Evolutionary conservation across 37 sponge, comb jelly and placozoan species (phyloP).

Genomic region (Crambe crambe): DNA sequence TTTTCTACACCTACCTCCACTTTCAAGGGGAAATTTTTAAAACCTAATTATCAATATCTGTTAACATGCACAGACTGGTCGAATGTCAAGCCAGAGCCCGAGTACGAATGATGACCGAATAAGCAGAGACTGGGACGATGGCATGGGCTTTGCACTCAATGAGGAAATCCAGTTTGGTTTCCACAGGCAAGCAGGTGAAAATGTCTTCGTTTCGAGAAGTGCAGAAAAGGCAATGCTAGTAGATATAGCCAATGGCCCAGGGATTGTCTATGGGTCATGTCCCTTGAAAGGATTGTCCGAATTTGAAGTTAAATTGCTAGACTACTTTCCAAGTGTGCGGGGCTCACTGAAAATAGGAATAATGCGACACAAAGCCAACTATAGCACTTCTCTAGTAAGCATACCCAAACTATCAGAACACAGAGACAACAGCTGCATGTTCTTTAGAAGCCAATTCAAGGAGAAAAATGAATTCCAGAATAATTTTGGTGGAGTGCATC

Average conservation of each 20-base stretch:
- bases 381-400: not conserved
- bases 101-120: not conserved
- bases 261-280: not conserved
- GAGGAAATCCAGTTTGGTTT: not conserved
- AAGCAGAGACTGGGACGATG: not conserved
- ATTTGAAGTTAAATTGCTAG: not conserved
- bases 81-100: too few relatives aligned
- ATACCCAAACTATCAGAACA: not conserved
- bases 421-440: not conserved
- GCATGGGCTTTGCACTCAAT: not conserved
- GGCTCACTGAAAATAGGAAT: not conserved
- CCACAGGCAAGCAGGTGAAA: not conserved
- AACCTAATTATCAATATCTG: too few relatives aligned
- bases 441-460: not conserved
- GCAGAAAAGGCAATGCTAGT: not conserved
- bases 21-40: too few relatives aligned
- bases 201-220: not conserved
- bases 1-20: too few relatives aligned
- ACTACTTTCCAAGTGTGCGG: not conserved
- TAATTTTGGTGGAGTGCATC: not conserved
- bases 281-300: not conserved
- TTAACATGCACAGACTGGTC: too few relatives aligned
- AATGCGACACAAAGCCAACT: not conserved
- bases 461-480: not conserved
- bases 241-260: not conserved